phyloP scores from a whole-genome alignment of 2,888 invertebrate species.

The Lycaena phlaeas region DNA sequence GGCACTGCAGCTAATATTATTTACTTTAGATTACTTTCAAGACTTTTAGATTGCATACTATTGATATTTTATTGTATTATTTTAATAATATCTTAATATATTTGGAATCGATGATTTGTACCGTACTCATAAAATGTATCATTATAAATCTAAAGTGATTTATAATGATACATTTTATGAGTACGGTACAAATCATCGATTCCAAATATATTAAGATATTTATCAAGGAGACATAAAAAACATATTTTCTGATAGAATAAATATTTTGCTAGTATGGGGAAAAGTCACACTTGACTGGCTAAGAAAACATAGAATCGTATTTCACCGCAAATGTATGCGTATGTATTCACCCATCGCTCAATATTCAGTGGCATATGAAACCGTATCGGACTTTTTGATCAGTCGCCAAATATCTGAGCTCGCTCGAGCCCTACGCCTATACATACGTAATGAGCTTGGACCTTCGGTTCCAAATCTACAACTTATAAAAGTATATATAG shows the following conservation, averaged over 20 bases:
- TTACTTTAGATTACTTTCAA: no score
- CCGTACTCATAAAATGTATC: no score
- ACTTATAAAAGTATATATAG: conserved; percentile 12
- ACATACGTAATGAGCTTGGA: conserved; percentile 28
- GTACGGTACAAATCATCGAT: no score
- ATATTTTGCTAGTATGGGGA: conserved; percentile 2
- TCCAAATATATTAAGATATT: no score
- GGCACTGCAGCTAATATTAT: no score
- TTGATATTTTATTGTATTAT: no score
- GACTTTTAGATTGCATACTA: no score
- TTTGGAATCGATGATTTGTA: no score
- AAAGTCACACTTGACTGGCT: conserved; percentile 1
- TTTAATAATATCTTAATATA: no score
- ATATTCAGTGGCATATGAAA: conserved; percentile 58
- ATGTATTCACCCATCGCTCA: conserved; percentile 35
- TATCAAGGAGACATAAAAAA: conserved; percentile 19
- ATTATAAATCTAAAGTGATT: no score
- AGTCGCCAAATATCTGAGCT: conserved; percentile 32
- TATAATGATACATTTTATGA: no score
- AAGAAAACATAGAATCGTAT: conserved; percentile 19
- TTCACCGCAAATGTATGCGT: conserved; percentile 38
- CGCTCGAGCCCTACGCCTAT: conserved; percentile 25
- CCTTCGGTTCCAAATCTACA: conserved; percentile 22
- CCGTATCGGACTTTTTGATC: conserved; percentile 45
- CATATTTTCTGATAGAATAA: conserved; percentile 9